These are phyloP conservation scores for Epistrophe grossulariae DNA, from an alignment of 2,888 invertebrate species.

Conservation along the genomic window DNA sequence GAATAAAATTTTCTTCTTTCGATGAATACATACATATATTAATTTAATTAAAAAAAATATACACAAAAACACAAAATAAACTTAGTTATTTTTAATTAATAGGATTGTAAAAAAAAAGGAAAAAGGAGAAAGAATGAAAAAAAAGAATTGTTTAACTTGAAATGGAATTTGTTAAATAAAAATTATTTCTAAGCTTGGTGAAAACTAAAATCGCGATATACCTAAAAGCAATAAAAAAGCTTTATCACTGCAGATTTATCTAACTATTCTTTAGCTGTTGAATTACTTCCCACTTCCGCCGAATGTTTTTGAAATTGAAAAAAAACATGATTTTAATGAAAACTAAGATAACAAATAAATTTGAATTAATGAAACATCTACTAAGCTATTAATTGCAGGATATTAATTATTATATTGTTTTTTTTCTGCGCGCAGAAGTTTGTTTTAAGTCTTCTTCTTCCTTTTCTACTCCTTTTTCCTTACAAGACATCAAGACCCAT, in stretches of 20 bases:
- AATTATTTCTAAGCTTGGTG: neutral
- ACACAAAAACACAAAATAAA: constrained; percentile 46
- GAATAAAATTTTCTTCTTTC: constrained; percentile 51
- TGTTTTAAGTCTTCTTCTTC: neutral
- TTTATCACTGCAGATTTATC: neutral
- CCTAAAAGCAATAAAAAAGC: neutral
- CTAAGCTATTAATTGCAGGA: constrained; percentile 50
- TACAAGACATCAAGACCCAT: constrained; percentile 57
- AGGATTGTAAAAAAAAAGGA: neutral
- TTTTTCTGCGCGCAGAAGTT: constrained; percentile 42
- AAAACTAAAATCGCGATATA: neutral
- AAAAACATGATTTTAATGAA: neutral
- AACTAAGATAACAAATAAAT: constrained; percentile 29
- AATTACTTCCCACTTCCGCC: neutral
- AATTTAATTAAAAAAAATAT: constrained; percentile 48
- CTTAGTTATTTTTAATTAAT: neutral
- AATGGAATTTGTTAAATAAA: neutral
- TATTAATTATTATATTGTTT: constrained; percentile 36
- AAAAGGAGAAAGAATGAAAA: neutral
- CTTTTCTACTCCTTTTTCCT: constrained; percentile 39
- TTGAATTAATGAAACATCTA: constrained; percentile 48
- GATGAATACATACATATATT: constrained; percentile 30
- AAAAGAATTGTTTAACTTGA: neutral
- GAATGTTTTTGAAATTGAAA: neutral
- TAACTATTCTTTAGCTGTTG: neutral